Base-by-base conservation (phyloP, 2,888 invertebrate species). In the Melanchra persicariae region DNA sequence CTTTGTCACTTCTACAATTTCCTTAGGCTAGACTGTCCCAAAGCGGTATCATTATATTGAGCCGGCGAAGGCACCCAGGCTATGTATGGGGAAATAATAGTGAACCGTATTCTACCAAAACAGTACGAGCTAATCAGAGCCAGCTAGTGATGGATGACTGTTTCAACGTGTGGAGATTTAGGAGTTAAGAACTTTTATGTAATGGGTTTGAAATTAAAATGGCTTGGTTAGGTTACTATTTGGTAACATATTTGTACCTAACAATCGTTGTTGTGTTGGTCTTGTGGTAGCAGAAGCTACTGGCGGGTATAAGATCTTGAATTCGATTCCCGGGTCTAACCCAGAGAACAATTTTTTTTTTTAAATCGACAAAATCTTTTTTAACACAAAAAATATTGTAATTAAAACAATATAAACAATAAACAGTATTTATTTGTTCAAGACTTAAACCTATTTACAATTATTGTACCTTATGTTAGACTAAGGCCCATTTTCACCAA, bases 31-130 rank as follows among this genome's bases (percentile, higher is more conserved):
- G 34, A 24, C 22, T 61, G 63, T 68, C 87, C 92, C 85, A 90
- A 92, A 91, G 90, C 87, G 91, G 92, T 91, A 91, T 93, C 93
- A 91, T 93, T 93, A 93, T 93, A 92, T 90, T 91, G 91, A 88
- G 80, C 81, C 68, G 64, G 77, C 70, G 83, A 85, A 87, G 87
- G 89, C 89, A 88, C 88, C 82, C 83, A 79, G 79, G 80, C 91
- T 90, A 88, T 89, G 87, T 93, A 93, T 85, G 92, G 93, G 85
- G 88, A 89, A 91, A 92, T 94, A 93, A 94, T 92, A 93, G 90
- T 86, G 87, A 87, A 87, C 84, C 79, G 85, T 86, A 83, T 85
- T 85, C 69, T 76, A 82, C 88, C 86, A 85, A 91, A 90, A 86
- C 85, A 80, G 85, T 70, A 66, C 64, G 57, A 75, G 77, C 87